These are phyloP conservation scores for Montipora capitata DNA, from an alignment of 92 coral and sea anemone genomes.

Conservation along the genomic window DNA sequence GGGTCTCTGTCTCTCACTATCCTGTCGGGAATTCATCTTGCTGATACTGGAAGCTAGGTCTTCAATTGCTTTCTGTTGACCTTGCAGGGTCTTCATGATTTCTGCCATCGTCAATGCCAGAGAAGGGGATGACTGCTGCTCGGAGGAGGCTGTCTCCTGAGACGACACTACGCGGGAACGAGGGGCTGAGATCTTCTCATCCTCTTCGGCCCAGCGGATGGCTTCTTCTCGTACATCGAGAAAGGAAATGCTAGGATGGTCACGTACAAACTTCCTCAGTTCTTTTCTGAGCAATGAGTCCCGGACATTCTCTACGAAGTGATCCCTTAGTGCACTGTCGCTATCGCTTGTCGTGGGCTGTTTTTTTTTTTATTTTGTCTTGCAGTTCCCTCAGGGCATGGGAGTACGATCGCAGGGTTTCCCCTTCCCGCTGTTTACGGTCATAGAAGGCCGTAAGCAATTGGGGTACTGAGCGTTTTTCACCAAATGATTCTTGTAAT, in stretches of 20 bases:
- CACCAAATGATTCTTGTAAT: slow-evolving; percentile 32
- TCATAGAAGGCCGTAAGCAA: slow-evolving; percentile 56
- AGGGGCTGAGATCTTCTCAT: slow-evolving; percentile 7
- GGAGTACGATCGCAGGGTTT: slow-evolving; percentile 43
- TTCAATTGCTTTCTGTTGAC: slow-evolving; percentile 33
- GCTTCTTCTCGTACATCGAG: slow-evolving; percentile 52
- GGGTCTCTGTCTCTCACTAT: too few relatives aligned
- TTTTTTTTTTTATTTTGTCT: background rate
- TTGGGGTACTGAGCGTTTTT: slow-evolving; percentile 52
- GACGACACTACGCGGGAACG: background rate
- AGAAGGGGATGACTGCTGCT: background rate
- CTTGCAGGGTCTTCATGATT: slow-evolving; percentile 3
- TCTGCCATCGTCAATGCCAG: background rate
- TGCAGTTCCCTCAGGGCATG: slow-evolving; percentile 48
- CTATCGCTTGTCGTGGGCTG: background rate
- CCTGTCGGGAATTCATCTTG: background rate
- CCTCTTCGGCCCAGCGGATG: slow-evolving; percentile 54
- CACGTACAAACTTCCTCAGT: slow-evolving; percentile 31
- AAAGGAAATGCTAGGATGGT: slow-evolving; percentile 18
- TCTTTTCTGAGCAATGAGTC: slow-evolving; percentile 33
- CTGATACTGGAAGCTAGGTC: background rate
- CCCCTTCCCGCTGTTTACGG: slow-evolving; percentile 47
- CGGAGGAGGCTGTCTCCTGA: background rate
- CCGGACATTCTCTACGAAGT: slow-evolving; percentile 41
- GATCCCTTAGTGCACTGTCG: slow-evolving; percentile 27